Conservation (phyloP, 53 echinoderm and acorn worm species). For the Temnopleurus reevesii region DNA sequence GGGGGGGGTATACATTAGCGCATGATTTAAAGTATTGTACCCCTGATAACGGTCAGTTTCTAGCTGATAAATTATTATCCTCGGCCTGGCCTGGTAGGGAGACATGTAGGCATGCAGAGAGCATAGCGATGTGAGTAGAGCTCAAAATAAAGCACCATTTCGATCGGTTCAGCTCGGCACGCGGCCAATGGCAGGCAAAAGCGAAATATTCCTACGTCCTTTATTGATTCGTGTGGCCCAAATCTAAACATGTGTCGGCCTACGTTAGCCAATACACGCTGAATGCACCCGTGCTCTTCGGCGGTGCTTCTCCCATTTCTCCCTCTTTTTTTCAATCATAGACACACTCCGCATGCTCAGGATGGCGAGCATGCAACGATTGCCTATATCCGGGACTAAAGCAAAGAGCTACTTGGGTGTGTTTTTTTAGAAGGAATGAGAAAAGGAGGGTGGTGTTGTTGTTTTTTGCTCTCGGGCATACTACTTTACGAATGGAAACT, state of each 20-base stretch:
- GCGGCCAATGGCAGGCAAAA: slow-evolving; percentile 33
- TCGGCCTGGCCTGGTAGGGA: no score
- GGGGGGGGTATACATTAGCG: no score
- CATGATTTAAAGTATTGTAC: no score
- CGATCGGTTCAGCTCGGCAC: slow-evolving; percentile 3
- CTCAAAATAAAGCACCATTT: slow-evolving; percentile 13
- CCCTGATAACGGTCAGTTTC: no score
- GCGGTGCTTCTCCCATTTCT: background rate
- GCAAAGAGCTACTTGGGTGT: background rate
- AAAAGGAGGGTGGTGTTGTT: background rate
- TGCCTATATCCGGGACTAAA: slow-evolving; percentile 16
- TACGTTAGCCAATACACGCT: slow-evolving; percentile 35
- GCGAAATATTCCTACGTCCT: slow-evolving; percentile 24
- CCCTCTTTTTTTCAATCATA: background rate
- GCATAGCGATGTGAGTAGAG: background rate
- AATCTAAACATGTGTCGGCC: slow-evolving; percentile 52
- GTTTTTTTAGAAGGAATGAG: background rate
- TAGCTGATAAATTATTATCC: no score
- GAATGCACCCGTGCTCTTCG: background rate
- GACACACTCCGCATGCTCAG: background rate
- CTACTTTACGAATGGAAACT: background rate
- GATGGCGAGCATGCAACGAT: slow-evolving; percentile 16
- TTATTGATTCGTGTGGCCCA: slow-evolving; percentile 22
- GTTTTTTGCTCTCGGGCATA: background rate
- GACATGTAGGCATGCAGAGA: no score